Base-by-base conservation (phyloP, 2,888 invertebrate genomes). In the Rhimphoctona megacephalus region DNA sequence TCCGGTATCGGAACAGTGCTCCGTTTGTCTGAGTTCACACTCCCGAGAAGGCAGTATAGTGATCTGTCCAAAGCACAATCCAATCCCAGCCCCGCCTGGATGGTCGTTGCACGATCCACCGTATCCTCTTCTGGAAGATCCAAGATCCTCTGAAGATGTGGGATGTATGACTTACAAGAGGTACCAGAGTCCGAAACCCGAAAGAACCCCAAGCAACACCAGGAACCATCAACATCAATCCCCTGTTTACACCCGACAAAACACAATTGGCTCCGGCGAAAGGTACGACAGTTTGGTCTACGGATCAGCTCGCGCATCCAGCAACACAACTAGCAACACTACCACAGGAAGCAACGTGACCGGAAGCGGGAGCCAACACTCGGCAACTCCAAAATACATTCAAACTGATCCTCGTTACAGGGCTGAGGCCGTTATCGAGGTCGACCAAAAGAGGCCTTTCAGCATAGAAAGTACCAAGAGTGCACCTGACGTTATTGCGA, bases 401-500 rank as follows among this genome's bases (percentile, higher is more conserved):
- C 61, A 77, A 81, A 70, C 87, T 4, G 92, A 93, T 81, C 92
- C 94, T 0, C 91, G 93, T 87, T 96, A 95, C 92, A 94, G 95
- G 84, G 96, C 96, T 9, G 96, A 96, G 90, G 96, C 96, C 4
- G 95, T 96, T 83, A 96, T 96, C 87, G 96, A 96, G 90, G 95
- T 96, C 93, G 95, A 95, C 85, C 93, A 94, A 83, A 95, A 94
- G 90, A 95, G 96, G 64, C 97, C 97, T 69, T 97, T 97, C 94
- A 97, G 97, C 94, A 96, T 96, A 84, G 97, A 98, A 93, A 98
- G 98, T 82, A 97, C 98, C 84, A 97, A 98, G 92, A 98, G 98
- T 82, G 98, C 98, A 1, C 98, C 98, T 73, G 98, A 98, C 94
- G 98, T 98, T 91, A 98, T 98, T 93, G 98, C 98, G 91, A 97